Percentiles rank a stretch among this genome's conserved stretches.
phyloP scores from a whole-genome alignment of 2,888 invertebrate genomes.

The Teinopalpus imperialis region DNA sequence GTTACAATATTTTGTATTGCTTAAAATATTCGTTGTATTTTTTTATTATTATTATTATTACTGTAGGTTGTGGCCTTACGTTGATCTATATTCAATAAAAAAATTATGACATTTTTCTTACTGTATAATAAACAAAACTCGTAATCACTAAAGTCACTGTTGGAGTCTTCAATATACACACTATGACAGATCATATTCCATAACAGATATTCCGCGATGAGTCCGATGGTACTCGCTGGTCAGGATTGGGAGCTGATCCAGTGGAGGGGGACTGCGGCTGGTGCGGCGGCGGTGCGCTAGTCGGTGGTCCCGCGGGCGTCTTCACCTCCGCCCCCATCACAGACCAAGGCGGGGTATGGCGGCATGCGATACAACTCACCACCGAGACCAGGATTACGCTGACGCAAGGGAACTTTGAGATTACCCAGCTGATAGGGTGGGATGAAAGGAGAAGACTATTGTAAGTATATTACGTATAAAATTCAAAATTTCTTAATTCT shows the following conservation, averaged over 20 bases:
- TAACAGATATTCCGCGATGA: conserved; percentile 68
- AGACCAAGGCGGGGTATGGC: conserved; percentile 76
- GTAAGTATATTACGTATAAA: conserved; percentile 72
- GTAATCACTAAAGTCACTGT: no score
- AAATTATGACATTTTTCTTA: no score
- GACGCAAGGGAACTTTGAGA: conserved; percentile 89
- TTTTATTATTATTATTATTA: no score
- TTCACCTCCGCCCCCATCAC: conserved; percentile 77
- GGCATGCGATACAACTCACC: conserved; percentile 57
- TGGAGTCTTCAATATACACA: no score
- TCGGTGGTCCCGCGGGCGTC: conserved; percentile 49
- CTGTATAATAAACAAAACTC: no score
- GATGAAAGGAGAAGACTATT: conserved; percentile 86
- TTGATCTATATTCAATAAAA: no score
- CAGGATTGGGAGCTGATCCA: conserved; percentile 70
- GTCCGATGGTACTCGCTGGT: conserved; percentile 69
- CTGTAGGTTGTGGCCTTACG: no score
- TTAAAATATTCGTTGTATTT: no score
- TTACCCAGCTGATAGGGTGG: conserved; percentile 89
- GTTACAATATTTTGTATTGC: no score
- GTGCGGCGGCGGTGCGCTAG: conserved; percentile 68
- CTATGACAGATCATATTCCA: conserved; percentile 33
- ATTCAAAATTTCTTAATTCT: no score
- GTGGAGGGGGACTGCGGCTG: conserved; percentile 68
- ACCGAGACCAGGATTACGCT: conserved; percentile 64